phyloP scores from a whole-genome alignment of 1,140 invertebrate genomes.

The Anoplophora glabripennis region DNA sequence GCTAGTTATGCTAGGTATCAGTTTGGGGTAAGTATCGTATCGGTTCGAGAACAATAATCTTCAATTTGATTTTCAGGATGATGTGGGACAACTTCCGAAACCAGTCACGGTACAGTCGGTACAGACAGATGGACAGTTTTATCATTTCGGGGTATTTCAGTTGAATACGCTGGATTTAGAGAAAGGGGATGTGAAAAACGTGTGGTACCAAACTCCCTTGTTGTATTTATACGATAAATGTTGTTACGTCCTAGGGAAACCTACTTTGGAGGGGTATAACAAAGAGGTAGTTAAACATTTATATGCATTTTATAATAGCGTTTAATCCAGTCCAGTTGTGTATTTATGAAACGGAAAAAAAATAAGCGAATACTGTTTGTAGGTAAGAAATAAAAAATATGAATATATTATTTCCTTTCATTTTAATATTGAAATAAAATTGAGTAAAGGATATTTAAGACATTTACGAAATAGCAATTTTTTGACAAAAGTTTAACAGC shows the following conservation, averaged over 20 bases:
- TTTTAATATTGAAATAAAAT: no score
- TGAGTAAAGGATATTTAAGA: no score
- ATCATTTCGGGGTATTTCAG: constrained; percentile 80
- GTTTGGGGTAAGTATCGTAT: constrained; percentile 60
- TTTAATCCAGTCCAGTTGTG: constrained; percentile 13
- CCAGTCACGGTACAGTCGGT: constrained; percentile 80
- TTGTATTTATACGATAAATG: constrained; percentile 68
- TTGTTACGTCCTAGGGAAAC: constrained; percentile 60
- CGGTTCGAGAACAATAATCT: background rate
- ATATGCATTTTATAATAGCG: constrained; percentile 72
- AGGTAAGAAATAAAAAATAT: no score
- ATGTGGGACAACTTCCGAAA: constrained; percentile 64
- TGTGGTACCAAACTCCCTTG: constrained; percentile 69
- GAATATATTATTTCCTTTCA: no score
- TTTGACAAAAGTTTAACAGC: no score
- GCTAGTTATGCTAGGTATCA: constrained; percentile 65
- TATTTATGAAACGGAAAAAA: background rate
- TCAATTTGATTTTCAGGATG: constrained; percentile 52
- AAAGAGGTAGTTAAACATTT: constrained; percentile 73
- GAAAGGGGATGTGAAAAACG: constrained; percentile 68
- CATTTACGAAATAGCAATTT: no score
- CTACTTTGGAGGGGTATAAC: constrained; percentile 71
- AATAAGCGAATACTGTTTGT: no score
- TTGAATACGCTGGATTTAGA: constrained; percentile 78
- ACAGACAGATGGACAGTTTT: constrained; percentile 69